A percentile compares a stretch with the other conserved stretches of the same genome.
Evolutionary conservation across 30 jellyfish, hydroid and myxozoan genomes (phyloP).

Genomic region (Aurelia sp.): DNA sequence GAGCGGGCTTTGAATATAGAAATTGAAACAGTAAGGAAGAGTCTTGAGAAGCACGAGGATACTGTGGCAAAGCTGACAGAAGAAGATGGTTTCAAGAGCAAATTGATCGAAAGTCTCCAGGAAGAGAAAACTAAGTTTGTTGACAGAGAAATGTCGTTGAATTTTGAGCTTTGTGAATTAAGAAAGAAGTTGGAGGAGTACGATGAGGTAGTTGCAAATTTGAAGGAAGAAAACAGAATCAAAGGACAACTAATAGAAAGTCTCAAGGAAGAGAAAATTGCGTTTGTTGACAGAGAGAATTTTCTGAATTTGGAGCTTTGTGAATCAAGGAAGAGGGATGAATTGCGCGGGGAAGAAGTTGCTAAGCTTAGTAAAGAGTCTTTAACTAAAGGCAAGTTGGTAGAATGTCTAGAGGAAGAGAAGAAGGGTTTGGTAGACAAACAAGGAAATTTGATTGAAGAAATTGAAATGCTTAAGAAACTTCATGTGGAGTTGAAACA

Average conservation of each 20-base stretch:
- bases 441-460: constrained; percentile 11
- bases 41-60: too few relatives aligned
- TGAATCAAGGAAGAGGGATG: constrained; percentile 22
- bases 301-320: background rate
- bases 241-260: too few relatives aligned
- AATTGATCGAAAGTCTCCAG: too few relatives aligned
- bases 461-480: constrained; percentile 16
- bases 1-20: too few relatives aligned
- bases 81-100: too few relatives aligned
- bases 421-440: constrained; percentile 30
- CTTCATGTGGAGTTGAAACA: constrained; percentile 20
- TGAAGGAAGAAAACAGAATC: too few relatives aligned
- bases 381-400: too few relatives aligned
- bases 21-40: too few relatives aligned
- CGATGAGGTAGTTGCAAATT: background rate
- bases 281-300: too few relatives aligned
- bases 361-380: background rate
- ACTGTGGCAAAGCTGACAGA: too few relatives aligned
- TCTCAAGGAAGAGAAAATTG: too few relatives aligned
- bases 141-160: background rate
- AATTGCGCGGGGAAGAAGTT: constrained; percentile 5
- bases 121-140: too few relatives aligned
- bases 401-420: constrained; percentile 38
- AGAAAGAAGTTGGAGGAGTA: constrained; percentile 13
- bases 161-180: background rate